Evolutionary conservation across 92 coral and sea anemone species (phyloP), one percentile per base, ranked within the genome.

Genomic region (Nematostella vectensis): DNA sequence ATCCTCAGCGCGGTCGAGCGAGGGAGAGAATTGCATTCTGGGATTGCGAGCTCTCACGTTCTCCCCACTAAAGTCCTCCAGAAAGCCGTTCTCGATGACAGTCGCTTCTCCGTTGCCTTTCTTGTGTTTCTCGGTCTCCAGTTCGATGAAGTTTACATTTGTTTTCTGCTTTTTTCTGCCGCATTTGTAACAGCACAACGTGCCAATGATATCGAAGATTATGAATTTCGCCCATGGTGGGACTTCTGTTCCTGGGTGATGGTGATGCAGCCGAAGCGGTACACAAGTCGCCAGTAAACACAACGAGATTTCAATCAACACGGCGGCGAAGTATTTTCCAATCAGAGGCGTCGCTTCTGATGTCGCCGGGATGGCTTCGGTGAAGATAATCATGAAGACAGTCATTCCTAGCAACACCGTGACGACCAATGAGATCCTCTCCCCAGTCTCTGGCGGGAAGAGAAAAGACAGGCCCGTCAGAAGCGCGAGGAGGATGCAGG

Each of bases 381-480:
- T 88, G 69, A 81, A 88, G 20, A 91, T 69, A 1, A 86, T 74
- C 98, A 82, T 91, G 45, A 91, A 91, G 16, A 91, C 98, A 1
- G 98, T 91, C 83, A 91, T 83, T 13, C 98, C 98, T 6, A 82
- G 71, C 33, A 85, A 76, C 31, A 89, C 83, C 2, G 98, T 91
- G 50, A 91, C 77, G 50, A 87, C 94, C 13, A 91, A 76, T 13
- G 98, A 88, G 29, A 91, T 85, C 55, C 98, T 64, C 54, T 91
- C 98, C 29, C 98, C 98, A 26, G 98, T 81, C 65, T 91, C 93
- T 27, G 98, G 98, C 52, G 98, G 98, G 31, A 91, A 81, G 27
- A 86, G 65, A 59, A 91, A 91, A 3, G 98, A 76, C 6, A 71
- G 62, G 19, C 80, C 77, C 16, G 96, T 88, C 26, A 91, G 70